Evolutionary conservation across 1,140 invertebrate species (phyloP), one percentile per base, ranked within the genome.

Genomic region (Zaprionus kolodkinae): DNA sequence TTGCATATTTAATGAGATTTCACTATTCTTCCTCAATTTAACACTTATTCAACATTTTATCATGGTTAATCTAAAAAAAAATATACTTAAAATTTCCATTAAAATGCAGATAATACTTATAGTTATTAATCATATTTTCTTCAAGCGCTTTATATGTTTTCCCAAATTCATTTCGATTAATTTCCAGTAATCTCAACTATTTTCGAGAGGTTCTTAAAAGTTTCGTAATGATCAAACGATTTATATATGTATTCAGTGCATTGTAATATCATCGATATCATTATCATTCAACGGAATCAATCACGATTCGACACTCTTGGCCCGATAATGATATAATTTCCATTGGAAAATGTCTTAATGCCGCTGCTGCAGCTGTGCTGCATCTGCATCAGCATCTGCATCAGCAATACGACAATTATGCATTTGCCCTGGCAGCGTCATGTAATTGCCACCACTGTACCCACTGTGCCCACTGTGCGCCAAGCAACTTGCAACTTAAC

Each of bases 361-460:
- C 48, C 33, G 27, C 9, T 59, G 72, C 72, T 59, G 72, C 72
- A 69, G 72, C 66, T 75, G 71, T 21, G 21, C 48, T 33, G 17
- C 56, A 30, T 10, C 17, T 66, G 40, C 40, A 30, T 10, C 17
- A 57, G 40, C 40, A n/a, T 9, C 40, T 21, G 27, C 33, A 5
- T 17, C 21, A n/a, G 27, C 52, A 80, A 83, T 65, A 48, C 60
- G 74, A 71, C 73, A 87, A 86, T 86, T 82, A 87, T 86, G 45
- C 38, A 54, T 40, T 63, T 50, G 50, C 27, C 35, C 40, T 9
- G 40, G 38, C 40, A 48, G 45, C 17, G 64, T 66, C 71, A 65
- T 64, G 62, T 88, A 87, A 87, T 80, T 83, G 83, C 83, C 67
- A 79, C 83, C 67, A 79, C 76, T 78, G 67, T 72, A 71, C 61